Conservation (phyloP, 2,888 invertebrate species). For the Ophion ellenae region DNA sequence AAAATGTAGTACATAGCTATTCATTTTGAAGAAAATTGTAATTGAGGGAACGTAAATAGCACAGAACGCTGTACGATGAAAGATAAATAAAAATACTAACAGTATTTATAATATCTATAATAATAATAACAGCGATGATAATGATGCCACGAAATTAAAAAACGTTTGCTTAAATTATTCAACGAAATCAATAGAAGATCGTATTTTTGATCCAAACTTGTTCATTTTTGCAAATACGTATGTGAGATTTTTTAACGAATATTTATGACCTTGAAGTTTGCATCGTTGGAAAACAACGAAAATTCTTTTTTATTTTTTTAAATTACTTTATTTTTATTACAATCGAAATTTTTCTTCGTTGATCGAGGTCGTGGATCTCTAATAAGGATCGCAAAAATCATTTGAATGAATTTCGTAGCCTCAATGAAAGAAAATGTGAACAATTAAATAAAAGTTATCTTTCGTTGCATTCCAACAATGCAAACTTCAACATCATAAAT, state of each 20-base stretch:
- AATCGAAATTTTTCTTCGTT: no score
- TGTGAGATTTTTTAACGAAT: background rate
- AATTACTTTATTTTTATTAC: no score
- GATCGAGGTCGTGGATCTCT: no score
- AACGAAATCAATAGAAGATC: background rate
- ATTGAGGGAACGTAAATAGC: background rate
- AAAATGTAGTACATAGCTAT: background rate
- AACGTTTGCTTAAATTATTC: background rate
- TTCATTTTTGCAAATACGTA: background rate
- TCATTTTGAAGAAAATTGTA: background rate
- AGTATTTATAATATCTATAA: background rate
- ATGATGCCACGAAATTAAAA: background rate
- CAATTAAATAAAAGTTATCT: no score
- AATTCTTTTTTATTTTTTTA: no score
- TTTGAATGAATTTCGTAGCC: no score
- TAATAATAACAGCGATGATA: background rate
- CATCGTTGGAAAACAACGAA: no score
- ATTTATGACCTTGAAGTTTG: no score
- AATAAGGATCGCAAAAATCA: no score
- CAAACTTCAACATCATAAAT: no score
- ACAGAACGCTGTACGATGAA: background rate
- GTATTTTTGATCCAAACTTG: background rate
- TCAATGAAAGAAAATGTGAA: no score
- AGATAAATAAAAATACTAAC: background rate
- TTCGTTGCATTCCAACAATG: no score